Percentiles rank a stretch among this genome's conserved stretches.
Conservation (phyloP, 2,888 invertebrate genomes). For the Ctenicera cuprea region DNA sequence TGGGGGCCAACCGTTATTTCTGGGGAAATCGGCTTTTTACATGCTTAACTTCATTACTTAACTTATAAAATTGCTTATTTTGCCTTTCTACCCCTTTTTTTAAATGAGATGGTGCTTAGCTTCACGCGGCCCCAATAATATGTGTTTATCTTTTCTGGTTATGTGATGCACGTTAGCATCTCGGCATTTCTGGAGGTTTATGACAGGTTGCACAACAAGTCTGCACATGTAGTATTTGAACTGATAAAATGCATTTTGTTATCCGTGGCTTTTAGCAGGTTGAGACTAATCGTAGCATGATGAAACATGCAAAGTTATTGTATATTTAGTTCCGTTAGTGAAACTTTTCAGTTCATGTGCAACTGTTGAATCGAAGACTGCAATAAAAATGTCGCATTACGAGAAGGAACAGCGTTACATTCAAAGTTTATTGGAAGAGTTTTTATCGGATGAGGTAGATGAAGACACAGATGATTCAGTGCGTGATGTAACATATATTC, state of each 20-base stretch:
- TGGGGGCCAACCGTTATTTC: too few relatives aligned
- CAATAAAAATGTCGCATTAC: background rate
- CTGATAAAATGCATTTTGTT: too few relatives aligned
- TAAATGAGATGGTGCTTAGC: too few relatives aligned
- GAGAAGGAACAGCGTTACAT: background rate
- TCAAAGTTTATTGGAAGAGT: background rate
- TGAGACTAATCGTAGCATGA: background rate
- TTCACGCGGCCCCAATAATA: too few relatives aligned
- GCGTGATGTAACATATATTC: background rate
- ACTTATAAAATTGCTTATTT: too few relatives aligned
- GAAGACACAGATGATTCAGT: constrained; percentile 10
- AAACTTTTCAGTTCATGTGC: background rate
- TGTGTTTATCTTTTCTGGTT: too few relatives aligned
- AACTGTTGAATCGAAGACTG: background rate
- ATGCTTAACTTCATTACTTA: too few relatives aligned
- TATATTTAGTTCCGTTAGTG: background rate
- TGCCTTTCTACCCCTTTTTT: too few relatives aligned
- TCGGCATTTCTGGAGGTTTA: background rate
- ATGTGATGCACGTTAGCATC: constrained; percentile 1
- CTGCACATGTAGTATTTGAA: too few relatives aligned
- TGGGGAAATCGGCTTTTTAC: too few relatives aligned
- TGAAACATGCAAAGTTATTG: background rate
- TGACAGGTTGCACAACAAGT: background rate
- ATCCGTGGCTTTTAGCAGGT: too few relatives aligned
- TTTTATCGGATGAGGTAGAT: constrained; percentile 2